Evolutionary conservation across 2,113 vertebrate genomes (phyloP), one percentile per base, ranked within the genome.

Genomic region (Merops nubicus): DNA sequence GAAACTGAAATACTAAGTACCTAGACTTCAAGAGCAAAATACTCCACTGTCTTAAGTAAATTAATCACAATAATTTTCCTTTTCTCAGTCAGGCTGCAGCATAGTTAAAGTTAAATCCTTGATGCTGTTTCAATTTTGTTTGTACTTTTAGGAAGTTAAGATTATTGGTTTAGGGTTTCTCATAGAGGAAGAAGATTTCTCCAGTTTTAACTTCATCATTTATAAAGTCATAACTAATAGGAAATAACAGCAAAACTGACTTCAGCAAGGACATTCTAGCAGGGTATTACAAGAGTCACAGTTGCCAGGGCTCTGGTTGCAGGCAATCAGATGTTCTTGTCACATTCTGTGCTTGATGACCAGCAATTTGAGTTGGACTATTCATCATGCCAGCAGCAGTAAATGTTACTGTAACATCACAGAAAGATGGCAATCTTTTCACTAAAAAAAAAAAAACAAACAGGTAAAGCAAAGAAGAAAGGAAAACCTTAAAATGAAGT

Each of bases 311-410:
- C n/a, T 93, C 40, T 81, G 67, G 21, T 48, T 91, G 50, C 88
- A 50, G 76, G 64, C 76, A 76, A 7, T 93, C 80, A 77, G 64
- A 54, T 89, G 73, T 78, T 93, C 91, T 95, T 95, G 93, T 93
- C 80, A 78, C 34, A 14, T 85, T 81, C 38, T 56, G 15, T 70
- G 22, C 60, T 91, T 84, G 60, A 78, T 91, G 80, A 72, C 50
- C 76, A 86, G 79, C 38, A 33, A 8, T 80, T 79, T 48, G 53
- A 20, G 45, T 63, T 84, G 47, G 33, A 22, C 73, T 74, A 11
- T 92, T 80, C 43, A 82, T 93, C 67, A 79, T 4, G 8, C 63
- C 57, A 69, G 12, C 45, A 73, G 75, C 75, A 88, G 33, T 67
- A 62, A 91, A 62, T 56, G 29, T 36, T 67, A 56, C 62, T 60